Conservation (phyloP, 2,888 invertebrate species). For the Macroteleia sp. region DNA sequence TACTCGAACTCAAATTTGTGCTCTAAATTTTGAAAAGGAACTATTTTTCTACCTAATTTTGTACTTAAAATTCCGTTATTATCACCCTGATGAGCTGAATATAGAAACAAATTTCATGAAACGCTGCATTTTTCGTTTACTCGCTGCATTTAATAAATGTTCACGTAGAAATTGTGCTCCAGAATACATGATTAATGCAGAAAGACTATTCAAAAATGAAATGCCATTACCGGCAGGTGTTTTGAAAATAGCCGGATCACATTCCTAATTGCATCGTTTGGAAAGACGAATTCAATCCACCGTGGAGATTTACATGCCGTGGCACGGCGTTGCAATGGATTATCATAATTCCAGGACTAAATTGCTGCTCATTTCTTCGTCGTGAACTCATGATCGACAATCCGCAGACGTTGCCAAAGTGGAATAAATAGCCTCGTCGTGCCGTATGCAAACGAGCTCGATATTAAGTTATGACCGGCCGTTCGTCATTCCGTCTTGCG, state of each 20-base stretch:
- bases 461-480: constrained; percentile 76
- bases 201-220: too few relatives aligned
- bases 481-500: constrained; percentile 68
- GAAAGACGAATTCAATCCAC: constrained; percentile 42
- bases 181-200: too few relatives aligned
- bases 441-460: constrained; percentile 76
- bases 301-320: constrained; percentile 29
- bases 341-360: constrained; percentile 55
- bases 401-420: constrained; percentile 73
- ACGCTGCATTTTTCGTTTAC: too few relatives aligned
- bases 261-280: constrained; percentile 41
- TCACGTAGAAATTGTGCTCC: too few relatives aligned
- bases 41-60: too few relatives aligned
- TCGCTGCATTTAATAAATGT: too few relatives aligned
- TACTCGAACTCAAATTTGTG: too few relatives aligned
- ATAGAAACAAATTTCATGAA: too few relatives aligned
- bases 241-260: constrained; percentile 26
- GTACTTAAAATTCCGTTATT: too few relatives aligned
- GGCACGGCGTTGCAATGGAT: constrained; percentile 43
- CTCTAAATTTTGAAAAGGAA: too few relatives aligned
- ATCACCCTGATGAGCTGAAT: too few relatives aligned
- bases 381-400: constrained; percentile 71
- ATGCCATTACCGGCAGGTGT: constrained; percentile 18
- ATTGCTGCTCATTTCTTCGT: constrained; percentile 59
- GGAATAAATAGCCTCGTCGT: constrained; percentile 74